Conservation (phyloP, 2,113 vertebrate species). For the Acrocephalus kingi region DNA sequence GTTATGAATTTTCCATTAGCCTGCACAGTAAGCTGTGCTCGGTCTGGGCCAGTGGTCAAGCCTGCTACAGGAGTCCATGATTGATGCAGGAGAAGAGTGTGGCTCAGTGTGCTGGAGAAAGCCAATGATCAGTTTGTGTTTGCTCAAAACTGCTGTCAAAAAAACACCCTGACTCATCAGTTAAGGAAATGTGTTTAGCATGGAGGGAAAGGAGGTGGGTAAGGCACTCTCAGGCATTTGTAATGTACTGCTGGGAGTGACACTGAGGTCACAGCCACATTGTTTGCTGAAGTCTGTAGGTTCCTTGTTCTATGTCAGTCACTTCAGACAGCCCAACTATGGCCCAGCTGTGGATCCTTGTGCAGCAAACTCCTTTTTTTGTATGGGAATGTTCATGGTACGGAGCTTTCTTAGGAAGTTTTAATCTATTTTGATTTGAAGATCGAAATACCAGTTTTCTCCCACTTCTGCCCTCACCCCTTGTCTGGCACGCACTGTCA, state of each 20-base stretch:
- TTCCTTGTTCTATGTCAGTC: neutral
- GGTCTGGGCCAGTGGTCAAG: neutral
- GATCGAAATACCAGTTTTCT: neutral
- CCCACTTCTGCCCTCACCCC: neutral
- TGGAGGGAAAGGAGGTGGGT: neutral
- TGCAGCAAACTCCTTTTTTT: neutral
- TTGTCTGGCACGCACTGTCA: neutral
- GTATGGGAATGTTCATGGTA: neutral
- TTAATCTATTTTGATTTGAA: neutral
- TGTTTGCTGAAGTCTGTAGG: slow-evolving; percentile 21
- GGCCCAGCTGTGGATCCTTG: neutral
- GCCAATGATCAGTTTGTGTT: neutral
- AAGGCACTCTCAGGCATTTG: neutral
- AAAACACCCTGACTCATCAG: neutral
- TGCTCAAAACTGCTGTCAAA: neutral
- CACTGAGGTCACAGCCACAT: neutral
- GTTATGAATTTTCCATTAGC: neutral
- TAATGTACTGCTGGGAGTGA: neutral
- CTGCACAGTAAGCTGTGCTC: neutral
- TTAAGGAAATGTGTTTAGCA: neutral
- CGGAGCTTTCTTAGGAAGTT: neutral
- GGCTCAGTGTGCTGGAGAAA: neutral
- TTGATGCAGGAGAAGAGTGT: neutral
- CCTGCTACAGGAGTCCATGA: neutral
- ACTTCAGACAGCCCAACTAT: neutral